A percentile compares a stretch with the other conserved stretches of the same genome.
Conservation (phyloP, 2,797 vertebrate genomes). For the Trichosurus vulpecula region DNA sequence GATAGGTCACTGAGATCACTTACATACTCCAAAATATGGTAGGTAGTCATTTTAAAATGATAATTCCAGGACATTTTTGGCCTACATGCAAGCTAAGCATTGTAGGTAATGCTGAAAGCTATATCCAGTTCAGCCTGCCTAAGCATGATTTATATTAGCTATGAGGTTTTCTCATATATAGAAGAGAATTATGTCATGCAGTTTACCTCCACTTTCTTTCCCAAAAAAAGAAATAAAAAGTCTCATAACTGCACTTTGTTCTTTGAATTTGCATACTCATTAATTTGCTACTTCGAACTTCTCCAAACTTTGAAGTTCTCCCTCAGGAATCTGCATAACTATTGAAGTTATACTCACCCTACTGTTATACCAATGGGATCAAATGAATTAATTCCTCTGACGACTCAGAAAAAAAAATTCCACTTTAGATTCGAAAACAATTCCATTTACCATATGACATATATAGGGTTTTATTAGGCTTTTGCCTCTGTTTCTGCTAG, state of each 20-base stretch:
- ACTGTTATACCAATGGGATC: not conserved
- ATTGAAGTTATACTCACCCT: not conserved
- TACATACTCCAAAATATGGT: not conserved
- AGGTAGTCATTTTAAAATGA: not conserved
- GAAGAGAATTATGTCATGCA: not conserved
- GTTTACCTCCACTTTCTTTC: not conserved
- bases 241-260: not conserved
- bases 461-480: not conserved
- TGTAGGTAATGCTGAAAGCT: not conserved
- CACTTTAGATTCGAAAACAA: not conserved
- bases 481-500: not conserved
- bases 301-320: not conserved
- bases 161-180: slow-evolving; percentile 14
- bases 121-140: not conserved
- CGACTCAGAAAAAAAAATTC: slow-evolving; percentile 30
- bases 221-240: not conserved
- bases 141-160: not conserved
- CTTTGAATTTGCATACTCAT: not conserved
- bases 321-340: too few species aligned
- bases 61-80: not conserved
- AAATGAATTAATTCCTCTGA: not conserved
- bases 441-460: not conserved
- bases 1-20: not conserved
- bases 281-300: not conserved
- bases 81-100: slow-evolving; percentile 9